Percentiles rank a stretch among this genome's conserved stretches.
Evolutionary conservation across 1,140 invertebrate species (phyloP).

Genomic region (Pollicipes pollicipes): DNA sequence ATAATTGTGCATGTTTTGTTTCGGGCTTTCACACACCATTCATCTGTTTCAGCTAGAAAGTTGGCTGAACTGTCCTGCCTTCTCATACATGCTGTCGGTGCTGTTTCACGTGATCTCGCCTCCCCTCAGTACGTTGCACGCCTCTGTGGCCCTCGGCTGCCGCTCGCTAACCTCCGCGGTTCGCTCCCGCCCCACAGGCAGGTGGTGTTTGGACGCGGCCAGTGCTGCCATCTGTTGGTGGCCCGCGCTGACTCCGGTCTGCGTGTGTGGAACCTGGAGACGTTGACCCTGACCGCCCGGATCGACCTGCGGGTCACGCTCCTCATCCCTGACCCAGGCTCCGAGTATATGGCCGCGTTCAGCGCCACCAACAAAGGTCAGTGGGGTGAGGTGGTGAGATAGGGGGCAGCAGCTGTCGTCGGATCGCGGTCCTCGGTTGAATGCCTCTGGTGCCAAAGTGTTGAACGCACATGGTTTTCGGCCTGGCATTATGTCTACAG

Average conservation of each 20-base stretch:
- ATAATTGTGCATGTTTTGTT: too few relatives aligned
- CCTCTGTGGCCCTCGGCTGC: too few relatives aligned
- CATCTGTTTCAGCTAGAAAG: too few relatives aligned
- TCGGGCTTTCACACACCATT: too few relatives aligned
- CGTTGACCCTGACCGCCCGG: slow-evolving; percentile 39
- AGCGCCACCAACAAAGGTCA: slow-evolving; percentile 40
- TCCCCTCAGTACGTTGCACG: too few relatives aligned
- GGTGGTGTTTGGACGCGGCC: slow-evolving; percentile 43
- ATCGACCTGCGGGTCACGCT: slow-evolving; percentile 33
- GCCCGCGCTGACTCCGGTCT: slow-evolving; percentile 36
- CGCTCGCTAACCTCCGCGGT: slow-evolving; percentile 1
- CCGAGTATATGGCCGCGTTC: slow-evolving; percentile 44
- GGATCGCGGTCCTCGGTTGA: too few relatives aligned
- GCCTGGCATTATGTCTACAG: too few relatives aligned
- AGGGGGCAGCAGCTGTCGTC: slow-evolving; percentile 5
- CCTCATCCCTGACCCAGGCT: slow-evolving; percentile 38
- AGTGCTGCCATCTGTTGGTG: slow-evolving; percentile 44
- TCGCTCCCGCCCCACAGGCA: slow-evolving; percentile 24
- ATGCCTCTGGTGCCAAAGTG: too few relatives aligned
- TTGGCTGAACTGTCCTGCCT: too few relatives aligned
- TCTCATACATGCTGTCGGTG: too few relatives aligned
- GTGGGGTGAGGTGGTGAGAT: slow-evolving; percentile 8
- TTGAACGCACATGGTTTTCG: too few relatives aligned
- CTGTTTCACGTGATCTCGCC: too few relatives aligned
- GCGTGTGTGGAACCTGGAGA: slow-evolving; percentile 51